A percentile compares a stretch with the other conserved stretches of the same genome.
These are phyloP conservation scores for Cantharis nigra DNA, from an alignment of 2,888 invertebrate species.

Conservation along the genomic window DNA sequence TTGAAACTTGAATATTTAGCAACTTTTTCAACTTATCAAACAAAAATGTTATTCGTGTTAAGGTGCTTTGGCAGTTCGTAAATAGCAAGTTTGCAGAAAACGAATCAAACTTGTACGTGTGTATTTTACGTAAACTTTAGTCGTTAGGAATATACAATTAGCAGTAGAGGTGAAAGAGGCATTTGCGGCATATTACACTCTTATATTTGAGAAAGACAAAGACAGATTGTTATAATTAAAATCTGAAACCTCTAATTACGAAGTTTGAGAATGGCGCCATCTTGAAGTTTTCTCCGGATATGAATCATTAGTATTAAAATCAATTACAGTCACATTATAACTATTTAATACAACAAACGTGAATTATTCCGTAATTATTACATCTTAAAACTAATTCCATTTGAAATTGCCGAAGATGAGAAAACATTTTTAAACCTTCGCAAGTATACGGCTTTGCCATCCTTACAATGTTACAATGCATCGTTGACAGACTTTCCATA, in stretches of 20 bases:
- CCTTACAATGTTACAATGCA: too few species aligned
- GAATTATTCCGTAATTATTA: background rate
- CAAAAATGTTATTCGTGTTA: background rate
- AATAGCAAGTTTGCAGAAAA: constrained; percentile 11
- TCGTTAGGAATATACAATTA: constrained; percentile 35
- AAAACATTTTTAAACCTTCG: background rate
- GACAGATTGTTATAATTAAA: constrained; percentile 48
- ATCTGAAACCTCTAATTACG: constrained; percentile 51
- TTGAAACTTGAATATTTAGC: background rate
- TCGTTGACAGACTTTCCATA: background rate
- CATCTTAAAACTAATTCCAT: background rate
- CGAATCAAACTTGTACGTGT: constrained; percentile 31
- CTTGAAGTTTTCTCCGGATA: constrained; percentile 45
- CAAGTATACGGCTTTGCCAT: background rate
- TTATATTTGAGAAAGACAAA: constrained; percentile 43
- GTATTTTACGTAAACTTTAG: constrained; percentile 32
- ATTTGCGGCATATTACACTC: constrained; percentile 35
- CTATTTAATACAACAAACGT: background rate
- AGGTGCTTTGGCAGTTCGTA: background rate
- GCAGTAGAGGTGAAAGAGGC: constrained; percentile 39
- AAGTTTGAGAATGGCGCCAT: constrained; percentile 48
- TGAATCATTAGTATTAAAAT: constrained; percentile 30
- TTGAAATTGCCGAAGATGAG: background rate
- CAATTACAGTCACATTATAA: constrained; percentile 20
- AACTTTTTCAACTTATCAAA: background rate